Evolutionary conservation across 2,888 invertebrate species (phyloP).

Genomic region (Acleris emargana): DNA sequence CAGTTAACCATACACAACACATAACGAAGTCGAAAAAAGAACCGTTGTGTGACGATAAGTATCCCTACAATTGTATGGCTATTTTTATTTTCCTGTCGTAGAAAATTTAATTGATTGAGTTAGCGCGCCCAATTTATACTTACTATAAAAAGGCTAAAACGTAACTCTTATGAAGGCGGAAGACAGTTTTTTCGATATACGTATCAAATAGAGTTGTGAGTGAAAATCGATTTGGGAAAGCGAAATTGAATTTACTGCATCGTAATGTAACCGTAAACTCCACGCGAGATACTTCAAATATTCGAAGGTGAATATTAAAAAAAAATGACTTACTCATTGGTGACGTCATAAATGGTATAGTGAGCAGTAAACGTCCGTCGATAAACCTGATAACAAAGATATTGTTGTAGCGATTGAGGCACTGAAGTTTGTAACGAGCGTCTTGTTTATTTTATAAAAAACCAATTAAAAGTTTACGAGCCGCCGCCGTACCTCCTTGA

Average conservation of each 20-base stretch:
- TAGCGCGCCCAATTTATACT: too few relatives aligned
- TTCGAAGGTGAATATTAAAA: conserved; percentile 23
- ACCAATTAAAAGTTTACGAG: conserved; percentile 54
- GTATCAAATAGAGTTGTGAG: conserved; percentile 49
- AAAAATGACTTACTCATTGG: conserved; percentile 90
- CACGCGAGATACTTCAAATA: conserved; percentile 44
- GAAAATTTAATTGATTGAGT: too few relatives aligned
- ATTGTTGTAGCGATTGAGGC: conserved; percentile 41
- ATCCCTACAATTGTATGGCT: too few relatives aligned
- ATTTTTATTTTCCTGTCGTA: too few relatives aligned
- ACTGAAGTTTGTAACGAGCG: conserved; percentile 45
- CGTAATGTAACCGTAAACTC: conserved; percentile 53
- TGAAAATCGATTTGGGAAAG: conserved; percentile 55
- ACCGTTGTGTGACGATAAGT: too few relatives aligned
- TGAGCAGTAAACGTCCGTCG: conserved; percentile 93
- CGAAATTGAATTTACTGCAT: conserved; percentile 58
- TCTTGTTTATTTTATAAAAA: conserved; percentile 47
- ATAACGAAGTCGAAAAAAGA: too few relatives aligned
- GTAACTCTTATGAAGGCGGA: conserved; percentile 9
- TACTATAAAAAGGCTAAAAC: background rate
- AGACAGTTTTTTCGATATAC: conserved; percentile 25
- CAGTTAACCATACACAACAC: too few relatives aligned
- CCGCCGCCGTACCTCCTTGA: conserved; percentile 87
- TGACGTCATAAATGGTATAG: conserved; percentile 96
- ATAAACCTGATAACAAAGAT: conserved; percentile 87